Conservation (phyloP, 2,797 vertebrate species). For the Parauchenoglanis punctatus region DNA sequence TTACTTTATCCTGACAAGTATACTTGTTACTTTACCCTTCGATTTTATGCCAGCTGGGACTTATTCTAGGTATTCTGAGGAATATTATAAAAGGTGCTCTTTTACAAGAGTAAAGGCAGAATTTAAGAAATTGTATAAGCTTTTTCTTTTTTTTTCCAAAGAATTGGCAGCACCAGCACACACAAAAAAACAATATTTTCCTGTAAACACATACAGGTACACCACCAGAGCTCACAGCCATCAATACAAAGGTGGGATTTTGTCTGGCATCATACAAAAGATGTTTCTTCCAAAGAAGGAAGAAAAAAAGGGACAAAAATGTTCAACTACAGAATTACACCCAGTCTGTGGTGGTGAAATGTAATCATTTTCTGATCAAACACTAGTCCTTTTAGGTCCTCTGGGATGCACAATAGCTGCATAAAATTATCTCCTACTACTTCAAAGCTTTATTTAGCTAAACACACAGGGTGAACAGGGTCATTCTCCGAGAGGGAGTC, state of each 20-base stretch:
- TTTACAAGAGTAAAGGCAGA: background rate
- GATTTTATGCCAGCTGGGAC: background rate
- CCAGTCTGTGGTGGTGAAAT: background rate
- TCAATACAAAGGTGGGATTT: background rate
- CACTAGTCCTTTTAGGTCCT: conserved; percentile 63
- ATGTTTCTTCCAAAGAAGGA: background rate
- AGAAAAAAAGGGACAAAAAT: background rate
- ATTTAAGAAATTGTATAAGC: background rate
- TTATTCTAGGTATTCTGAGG: background rate
- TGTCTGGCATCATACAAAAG: conserved; percentile 4
- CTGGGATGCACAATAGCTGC: conserved; percentile 65
- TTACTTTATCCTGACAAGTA: background rate
- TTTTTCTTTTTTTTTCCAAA: background rate
- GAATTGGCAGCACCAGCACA: background rate
- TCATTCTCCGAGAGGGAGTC: background rate
- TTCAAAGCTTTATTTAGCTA: background rate
- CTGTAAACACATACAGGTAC: background rate
- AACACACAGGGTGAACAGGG: background rate
- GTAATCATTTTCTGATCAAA: conserved; percentile 70
- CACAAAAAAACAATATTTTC: background rate
- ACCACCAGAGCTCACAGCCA: background rate
- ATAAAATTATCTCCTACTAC: conserved; percentile 68
- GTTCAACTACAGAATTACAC: background rate
- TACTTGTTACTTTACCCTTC: background rate
- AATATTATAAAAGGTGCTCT: background rate